Percentiles rank a stretch among this genome's conserved stretches.
phyloP scores from a whole-genome alignment of 2,113 vertebrate genomes.

The Equus przewalskii region DNA sequence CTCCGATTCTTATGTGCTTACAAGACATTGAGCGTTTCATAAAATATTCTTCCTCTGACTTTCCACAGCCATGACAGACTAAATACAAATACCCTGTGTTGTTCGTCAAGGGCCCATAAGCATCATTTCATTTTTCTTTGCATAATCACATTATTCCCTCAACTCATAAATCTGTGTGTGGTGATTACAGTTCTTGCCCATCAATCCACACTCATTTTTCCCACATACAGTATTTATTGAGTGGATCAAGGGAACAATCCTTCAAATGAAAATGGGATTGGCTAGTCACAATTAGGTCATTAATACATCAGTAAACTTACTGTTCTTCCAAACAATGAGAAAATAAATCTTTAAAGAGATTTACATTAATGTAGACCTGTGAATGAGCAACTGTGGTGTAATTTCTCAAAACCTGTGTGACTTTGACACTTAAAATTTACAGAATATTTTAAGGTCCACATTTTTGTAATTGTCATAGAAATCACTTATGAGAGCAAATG shows the following conservation, averaged over 20 bases:
- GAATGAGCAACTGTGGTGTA: conserved; percentile 81
- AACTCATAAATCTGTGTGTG: conserved; percentile 85
- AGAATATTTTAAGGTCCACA: conserved; percentile 74
- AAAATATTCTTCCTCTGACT: conserved; percentile 62
- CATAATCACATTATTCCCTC: conserved; percentile 84
- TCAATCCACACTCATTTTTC: conserved; percentile 79
- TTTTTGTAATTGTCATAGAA: conserved; percentile 82
- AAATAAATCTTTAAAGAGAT: conserved; percentile 85
- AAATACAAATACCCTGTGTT: conserved; percentile 83
- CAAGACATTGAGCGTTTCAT: conserved; percentile 49
- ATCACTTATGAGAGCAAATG: conserved; percentile 61
- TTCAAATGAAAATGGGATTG: conserved; percentile 86
- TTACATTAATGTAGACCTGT: conserved; percentile 71
- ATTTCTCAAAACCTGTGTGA: conserved; percentile 81
- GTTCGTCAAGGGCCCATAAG: conserved; percentile 84
- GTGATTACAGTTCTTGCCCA: conserved; percentile 78
- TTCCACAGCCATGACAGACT: conserved; percentile 62
- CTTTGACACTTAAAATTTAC: conserved; percentile 78
- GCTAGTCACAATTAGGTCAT: conserved; percentile 89
- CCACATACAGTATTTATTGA: conserved; percentile 88
- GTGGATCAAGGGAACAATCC: conserved; percentile 88
- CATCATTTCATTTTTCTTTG: conserved; percentile 86
- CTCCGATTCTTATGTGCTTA: neutral
- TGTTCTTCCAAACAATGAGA: conserved; percentile 83
- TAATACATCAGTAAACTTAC: conserved; percentile 91